Percentiles rank a stretch among this genome's conserved stretches.
phyloP scores from a whole-genome alignment of 2,113 vertebrate species.

The Ibidorhyncha struthersii region DNA sequence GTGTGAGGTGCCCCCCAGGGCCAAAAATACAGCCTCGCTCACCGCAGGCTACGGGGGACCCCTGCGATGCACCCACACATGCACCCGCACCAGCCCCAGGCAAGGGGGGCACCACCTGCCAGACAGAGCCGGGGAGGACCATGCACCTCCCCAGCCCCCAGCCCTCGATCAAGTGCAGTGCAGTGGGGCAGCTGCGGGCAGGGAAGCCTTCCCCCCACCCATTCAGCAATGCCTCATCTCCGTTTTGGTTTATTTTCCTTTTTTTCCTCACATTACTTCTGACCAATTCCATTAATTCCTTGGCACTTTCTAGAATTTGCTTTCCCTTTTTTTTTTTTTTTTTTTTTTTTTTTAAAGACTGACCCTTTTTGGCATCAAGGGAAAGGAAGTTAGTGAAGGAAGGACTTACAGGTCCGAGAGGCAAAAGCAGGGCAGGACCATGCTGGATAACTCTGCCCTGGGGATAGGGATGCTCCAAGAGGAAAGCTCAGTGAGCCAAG shows the following conservation, averaged over 20 bases:
- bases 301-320: not conserved
- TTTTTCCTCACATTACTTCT: not conserved
- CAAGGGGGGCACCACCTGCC: too few relatives aligned
- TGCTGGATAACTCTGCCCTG: not conserved
- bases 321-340: too few relatives aligned
- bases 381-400: not conserved
- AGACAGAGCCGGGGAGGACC: not conserved
- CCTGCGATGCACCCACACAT: not conserved
- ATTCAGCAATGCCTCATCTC: not conserved
- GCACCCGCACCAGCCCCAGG: not conserved
- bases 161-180: conserved; percentile 43
- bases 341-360: not conserved
- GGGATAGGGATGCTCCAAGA: not conserved
- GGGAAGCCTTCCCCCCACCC: not conserved
- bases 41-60: fast-evolving
- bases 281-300: not conserved
- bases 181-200: conserved; percentile 6
- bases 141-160: not conserved
- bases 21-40: not conserved
- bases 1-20: not conserved
- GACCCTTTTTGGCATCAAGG: conserved; percentile 31
- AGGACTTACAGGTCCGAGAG: not conserved
- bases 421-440: not conserved
- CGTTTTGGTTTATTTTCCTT: not conserved
- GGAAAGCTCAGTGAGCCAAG: not conserved